Conservation (phyloP, 2,888 invertebrate genomes). For the Trilocha varians region DNA sequence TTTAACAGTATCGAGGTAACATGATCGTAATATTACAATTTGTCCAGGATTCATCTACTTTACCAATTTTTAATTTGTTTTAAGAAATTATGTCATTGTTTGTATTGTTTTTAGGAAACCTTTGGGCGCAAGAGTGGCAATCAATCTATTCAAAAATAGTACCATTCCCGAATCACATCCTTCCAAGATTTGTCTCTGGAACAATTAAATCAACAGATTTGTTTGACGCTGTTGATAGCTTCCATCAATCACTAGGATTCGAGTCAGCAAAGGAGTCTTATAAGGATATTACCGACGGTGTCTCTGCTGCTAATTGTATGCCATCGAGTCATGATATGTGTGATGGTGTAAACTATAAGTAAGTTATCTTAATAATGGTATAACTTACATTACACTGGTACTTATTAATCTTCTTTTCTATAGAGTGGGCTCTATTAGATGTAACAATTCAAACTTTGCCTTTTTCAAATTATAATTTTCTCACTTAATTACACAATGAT, state of each 20-base stretch:
- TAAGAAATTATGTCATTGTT: not conserved
- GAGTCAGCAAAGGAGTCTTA: slow-evolving; percentile 74
- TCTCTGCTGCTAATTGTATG: slow-evolving; percentile 74
- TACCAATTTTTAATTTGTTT: not conserved
- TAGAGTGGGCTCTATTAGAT: too few species aligned
- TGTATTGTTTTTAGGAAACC: slow-evolving; percentile 73
- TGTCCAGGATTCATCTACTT: too few species aligned
- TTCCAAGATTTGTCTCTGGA: slow-evolving; percentile 58
- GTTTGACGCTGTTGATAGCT: slow-evolving; percentile 75
- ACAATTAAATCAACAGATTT: slow-evolving; percentile 56
- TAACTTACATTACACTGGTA: not conserved
- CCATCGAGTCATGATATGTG: slow-evolving; percentile 82
- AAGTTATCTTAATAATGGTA: slow-evolving; percentile 12
- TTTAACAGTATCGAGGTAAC: too few species aligned
- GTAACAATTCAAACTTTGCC: too few species aligned
- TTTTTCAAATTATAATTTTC: too few species aligned
- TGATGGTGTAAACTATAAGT: slow-evolving; percentile 78
- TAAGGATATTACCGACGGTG: slow-evolving; percentile 73
- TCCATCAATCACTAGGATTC: slow-evolving; percentile 75
- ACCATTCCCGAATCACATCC: slow-evolving; percentile 62
- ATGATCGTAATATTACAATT: too few species aligned
- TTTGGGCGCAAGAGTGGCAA: slow-evolving; percentile 79
- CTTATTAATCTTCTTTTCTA: not conserved
- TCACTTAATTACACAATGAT: too few species aligned
- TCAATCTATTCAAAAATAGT: slow-evolving; percentile 62